These are phyloP conservation scores for Drosophila hydei DNA, from an alignment of 1,140 invertebrate genomes.

Conservation along the genomic window DNA sequence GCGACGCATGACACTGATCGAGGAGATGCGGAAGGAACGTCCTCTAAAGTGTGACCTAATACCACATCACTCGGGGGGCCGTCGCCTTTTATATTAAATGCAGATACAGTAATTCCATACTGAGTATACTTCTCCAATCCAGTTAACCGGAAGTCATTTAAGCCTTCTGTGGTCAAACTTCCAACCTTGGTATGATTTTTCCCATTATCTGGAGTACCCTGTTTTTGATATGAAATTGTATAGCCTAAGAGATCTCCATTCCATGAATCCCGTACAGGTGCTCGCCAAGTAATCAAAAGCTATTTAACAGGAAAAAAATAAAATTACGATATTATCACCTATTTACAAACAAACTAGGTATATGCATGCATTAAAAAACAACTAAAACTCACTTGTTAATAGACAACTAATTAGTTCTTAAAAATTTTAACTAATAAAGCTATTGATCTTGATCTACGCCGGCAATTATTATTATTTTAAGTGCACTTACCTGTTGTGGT, in stretches of 20 bases:
- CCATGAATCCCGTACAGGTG: slow-evolving; percentile 90
- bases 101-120: slow-evolving; percentile 91
- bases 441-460: neutral
- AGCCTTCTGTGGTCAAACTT: slow-evolving; percentile 84
- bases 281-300: slow-evolving; percentile 91
- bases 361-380: too few species aligned
- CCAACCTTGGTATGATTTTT: slow-evolving; percentile 85
- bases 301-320: neutral
- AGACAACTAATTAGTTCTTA: too few species aligned
- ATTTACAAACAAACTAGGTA: too few species aligned
- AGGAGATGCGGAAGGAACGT: slow-evolving; percentile 89
- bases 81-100: slow-evolving; percentile 91
- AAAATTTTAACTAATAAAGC: neutral
- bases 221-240: slow-evolving; percentile 87
- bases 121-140: slow-evolving; percentile 91
- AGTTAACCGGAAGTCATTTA: slow-evolving; percentile 86
- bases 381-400: too few species aligned
- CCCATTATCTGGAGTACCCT: slow-evolving; percentile 83
- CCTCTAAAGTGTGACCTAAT: slow-evolving; percentile 90
- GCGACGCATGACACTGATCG: slow-evolving; percentile 87
- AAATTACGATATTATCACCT: too few species aligned
- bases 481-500: slow-evolving; percentile 86
- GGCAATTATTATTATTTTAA: neutral
- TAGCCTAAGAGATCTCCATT: slow-evolving; percentile 94
- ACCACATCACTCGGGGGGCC: slow-evolving; percentile 89